Percentiles rank a stretch among this genome's conserved stretches.
phyloP scores from a whole-genome alignment of 2,113 vertebrate genomes.

The Platycercus adscitus region DNA sequence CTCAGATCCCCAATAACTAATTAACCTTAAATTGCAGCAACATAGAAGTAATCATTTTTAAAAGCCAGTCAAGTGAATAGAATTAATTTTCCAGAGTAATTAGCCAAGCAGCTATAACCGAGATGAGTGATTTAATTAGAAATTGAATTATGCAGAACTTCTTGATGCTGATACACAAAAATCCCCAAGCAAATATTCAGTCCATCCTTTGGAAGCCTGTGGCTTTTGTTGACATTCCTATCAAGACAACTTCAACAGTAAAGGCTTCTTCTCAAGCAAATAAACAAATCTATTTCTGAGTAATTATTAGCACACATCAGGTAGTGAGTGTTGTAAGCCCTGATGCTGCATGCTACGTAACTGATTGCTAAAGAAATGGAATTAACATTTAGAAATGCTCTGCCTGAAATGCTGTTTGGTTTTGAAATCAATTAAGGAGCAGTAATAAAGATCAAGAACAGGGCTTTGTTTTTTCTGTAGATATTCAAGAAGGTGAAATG shows the following conservation, averaged over 20 bases:
- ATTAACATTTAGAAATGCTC: background rate
- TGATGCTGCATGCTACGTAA: background rate
- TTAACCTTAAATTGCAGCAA: background rate
- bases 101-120: background rate
- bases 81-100: background rate
- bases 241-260: background rate
- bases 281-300: background rate
- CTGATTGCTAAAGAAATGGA: background rate
- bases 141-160: background rate
- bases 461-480: background rate
- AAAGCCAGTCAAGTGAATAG: background rate
- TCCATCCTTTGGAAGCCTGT: background rate
- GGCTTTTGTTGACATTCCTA: background rate
- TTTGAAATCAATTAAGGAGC: background rate
- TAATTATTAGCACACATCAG: background rate
- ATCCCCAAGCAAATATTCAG: background rate
- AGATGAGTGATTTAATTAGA: background rate
- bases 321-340: background rate
- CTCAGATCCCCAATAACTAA: background rate
- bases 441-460: background rate
- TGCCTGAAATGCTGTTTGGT: background rate
- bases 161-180: background rate
- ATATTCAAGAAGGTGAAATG: background rate
- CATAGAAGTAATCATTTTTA: background rate
- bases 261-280: background rate